Conservation (phyloP, 2,113 vertebrate genomes). For the Cichladusa arquata region DNA sequence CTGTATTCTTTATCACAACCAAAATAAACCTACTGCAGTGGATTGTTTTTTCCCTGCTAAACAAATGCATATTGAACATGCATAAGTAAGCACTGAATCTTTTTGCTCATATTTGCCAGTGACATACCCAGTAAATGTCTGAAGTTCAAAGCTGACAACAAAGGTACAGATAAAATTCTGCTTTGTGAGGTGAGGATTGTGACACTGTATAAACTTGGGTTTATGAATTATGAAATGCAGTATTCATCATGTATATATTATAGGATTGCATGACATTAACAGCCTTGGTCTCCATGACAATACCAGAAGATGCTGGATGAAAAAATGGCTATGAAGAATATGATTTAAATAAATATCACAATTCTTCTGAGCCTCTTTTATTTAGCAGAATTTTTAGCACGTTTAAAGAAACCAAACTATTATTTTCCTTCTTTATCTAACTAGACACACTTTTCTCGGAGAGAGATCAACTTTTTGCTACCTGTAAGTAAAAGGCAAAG, state of each 20-base stretch:
- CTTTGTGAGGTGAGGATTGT: neutral
- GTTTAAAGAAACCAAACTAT: neutral
- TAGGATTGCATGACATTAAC: neutral
- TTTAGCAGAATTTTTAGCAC: neutral
- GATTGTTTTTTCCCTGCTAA: neutral
- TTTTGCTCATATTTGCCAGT: slow-evolving; percentile 3
- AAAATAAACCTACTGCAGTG: neutral
- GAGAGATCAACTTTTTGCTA: neutral
- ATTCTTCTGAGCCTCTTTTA: neutral
- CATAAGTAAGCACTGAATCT: neutral
- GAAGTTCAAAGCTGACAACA: neutral
- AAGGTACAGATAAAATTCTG: neutral
- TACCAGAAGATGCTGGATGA: neutral
- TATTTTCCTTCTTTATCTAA: neutral
- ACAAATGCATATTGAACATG: slow-evolving; percentile 2
- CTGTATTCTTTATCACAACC: slow-evolving; percentile 2
- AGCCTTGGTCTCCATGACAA: slow-evolving; percentile 49
- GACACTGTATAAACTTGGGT: neutral
- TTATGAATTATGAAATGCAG: slow-evolving; percentile 7
- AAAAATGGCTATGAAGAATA: neutral
- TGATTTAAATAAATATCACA: neutral
- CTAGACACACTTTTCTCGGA: neutral
- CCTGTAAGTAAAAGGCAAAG: neutral
- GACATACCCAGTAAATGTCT: neutral
- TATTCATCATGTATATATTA: slow-evolving; percentile 14